Evolutionary conservation across 2,113 vertebrate genomes (phyloP).

Genomic region (Sminthopsis crassicaudata): DNA sequence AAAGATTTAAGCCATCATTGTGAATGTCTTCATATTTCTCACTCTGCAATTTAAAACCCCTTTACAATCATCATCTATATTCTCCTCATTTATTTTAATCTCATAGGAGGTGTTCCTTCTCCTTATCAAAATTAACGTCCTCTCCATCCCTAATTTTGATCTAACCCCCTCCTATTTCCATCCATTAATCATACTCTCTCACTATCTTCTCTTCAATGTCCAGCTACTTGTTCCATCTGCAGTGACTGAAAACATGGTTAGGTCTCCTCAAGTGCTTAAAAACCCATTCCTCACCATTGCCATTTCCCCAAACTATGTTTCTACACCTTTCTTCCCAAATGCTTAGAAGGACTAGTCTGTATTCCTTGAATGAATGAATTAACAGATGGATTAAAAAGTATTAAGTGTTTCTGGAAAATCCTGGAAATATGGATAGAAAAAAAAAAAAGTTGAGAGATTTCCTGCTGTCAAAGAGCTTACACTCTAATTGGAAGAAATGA

Average conservation of each 20-base stretch:
- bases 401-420: background rate
- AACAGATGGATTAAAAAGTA: background rate
- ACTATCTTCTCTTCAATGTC: background rate
- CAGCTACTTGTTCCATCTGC: background rate
- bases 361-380: background rate
- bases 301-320: background rate
- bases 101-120: background rate
- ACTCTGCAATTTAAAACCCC: background rate
- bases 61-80: background rate
- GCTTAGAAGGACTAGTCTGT: background rate
- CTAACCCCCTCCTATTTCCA: background rate
- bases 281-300: background rate
- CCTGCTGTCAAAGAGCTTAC: background rate
- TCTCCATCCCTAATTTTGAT: background rate
- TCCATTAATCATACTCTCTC: background rate
- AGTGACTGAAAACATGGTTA: background rate
- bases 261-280: background rate
- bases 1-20: background rate
- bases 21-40: background rate
- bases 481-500: background rate
- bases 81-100: background rate
- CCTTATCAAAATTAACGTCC: background rate
- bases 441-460: no score
- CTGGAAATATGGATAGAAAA: no score
- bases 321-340: background rate